phyloP scores from a whole-genome alignment of 2,113 vertebrate genomes.

The Prietella phreatophila region DNA sequence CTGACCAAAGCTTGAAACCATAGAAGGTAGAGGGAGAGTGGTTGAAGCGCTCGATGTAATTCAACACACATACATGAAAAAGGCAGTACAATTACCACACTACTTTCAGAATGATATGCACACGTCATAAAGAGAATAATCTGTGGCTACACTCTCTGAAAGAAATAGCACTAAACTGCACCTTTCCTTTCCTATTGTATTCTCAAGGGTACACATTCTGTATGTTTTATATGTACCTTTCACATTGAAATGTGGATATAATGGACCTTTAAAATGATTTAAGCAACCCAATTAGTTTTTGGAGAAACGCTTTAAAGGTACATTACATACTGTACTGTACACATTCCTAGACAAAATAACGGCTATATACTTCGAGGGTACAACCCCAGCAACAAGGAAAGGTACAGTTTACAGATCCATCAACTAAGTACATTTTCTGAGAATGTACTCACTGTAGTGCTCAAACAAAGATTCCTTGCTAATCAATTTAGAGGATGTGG shows the following conservation, averaged over 20 bases:
- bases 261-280: not conserved
- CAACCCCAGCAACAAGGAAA: not conserved
- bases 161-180: not conserved
- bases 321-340: not conserved
- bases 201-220: not conserved
- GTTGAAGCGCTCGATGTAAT: slow-evolving; percentile 15
- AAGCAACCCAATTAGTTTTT: not conserved
- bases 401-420: not conserved
- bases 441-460: not conserved
- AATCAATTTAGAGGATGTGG: not conserved
- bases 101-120: not conserved
- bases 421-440: not conserved
- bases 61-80: slow-evolving; percentile 21
- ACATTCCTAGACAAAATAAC: not conserved
- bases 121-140: not conserved
- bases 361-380: not conserved
- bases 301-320: not conserved
- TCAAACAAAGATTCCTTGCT: not conserved
- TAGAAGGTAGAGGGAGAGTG: not conserved
- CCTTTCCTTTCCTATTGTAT: not conserved
- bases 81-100: not conserved
- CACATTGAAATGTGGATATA: not conserved
- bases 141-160: not conserved
- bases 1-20: slow-evolving; percentile 18
- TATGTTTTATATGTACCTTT: not conserved